A percentile compares a stretch with the other conserved stretches of the same genome.
These are phyloP conservation scores for Muscina levida DNA, from an alignment of 2,888 invertebrate species.

Conservation along the genomic window DNA sequence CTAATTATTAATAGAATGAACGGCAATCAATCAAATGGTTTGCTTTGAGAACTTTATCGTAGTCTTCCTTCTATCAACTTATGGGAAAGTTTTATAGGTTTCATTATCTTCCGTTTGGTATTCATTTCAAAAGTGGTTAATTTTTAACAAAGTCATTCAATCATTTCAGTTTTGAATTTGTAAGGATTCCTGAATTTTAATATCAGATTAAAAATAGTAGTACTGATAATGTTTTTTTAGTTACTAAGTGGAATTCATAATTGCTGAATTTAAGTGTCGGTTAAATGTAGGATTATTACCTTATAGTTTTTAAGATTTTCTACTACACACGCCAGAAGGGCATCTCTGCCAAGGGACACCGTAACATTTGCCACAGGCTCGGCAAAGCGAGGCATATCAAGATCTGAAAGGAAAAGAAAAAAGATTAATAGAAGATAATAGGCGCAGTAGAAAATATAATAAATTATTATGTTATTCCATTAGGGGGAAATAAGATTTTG, in stretches of 20 bases:
- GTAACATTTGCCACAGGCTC: slow-evolving; percentile 95
- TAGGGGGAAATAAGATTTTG: too few species aligned
- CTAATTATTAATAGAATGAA: background rate
- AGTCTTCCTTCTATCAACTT: too few species aligned
- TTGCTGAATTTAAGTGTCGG: too few species aligned
- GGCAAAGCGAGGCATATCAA: slow-evolving; percentile 88
- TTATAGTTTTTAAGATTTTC: slow-evolving; percentile 93
- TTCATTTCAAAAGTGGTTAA: slow-evolving; percentile 36
- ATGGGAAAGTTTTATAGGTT: background rate
- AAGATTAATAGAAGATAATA: background rate
- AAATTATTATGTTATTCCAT: too few species aligned
- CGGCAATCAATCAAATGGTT: slow-evolving; percentile 42
- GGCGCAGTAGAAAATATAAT: too few species aligned
- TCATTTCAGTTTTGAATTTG: background rate
- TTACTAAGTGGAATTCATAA: too few species aligned
- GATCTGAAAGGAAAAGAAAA: slow-evolving; percentile 70
- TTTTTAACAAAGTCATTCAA: background rate
- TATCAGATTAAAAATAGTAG: too few species aligned
- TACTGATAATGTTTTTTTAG: too few species aligned
- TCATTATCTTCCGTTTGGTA: too few species aligned
- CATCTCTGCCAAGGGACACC: slow-evolving; percentile 92
- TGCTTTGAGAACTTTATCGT: background rate
- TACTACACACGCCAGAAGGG: slow-evolving; percentile 92
- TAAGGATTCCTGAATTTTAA: background rate
- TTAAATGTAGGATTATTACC: slow-evolving; percentile 85